Percentiles rank a stretch among this genome's conserved stretches.
phyloP scores from a whole-genome alignment of 2,888 invertebrate genomes.

The Rotaria sp. region DNA sequence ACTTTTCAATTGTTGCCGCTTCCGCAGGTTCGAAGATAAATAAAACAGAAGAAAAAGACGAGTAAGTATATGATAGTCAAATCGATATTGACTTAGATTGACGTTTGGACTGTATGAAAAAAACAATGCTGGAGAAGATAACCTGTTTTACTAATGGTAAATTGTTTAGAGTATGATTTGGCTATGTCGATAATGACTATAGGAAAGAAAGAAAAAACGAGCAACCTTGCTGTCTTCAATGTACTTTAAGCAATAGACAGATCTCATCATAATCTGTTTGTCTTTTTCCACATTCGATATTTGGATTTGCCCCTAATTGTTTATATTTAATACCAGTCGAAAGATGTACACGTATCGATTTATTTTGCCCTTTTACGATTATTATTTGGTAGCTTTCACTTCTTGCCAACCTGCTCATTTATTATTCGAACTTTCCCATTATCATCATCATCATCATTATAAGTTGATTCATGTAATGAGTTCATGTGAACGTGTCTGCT shows the following conservation, averaged over 20 bases:
- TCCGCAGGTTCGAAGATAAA: background rate
- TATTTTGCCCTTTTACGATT: background rate
- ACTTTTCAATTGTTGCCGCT: constrained; percentile 6
- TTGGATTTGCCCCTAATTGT: background rate
- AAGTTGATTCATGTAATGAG: background rate
- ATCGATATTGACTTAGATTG: background rate
- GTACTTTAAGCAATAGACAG: background rate
- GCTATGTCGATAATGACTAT: background rate
- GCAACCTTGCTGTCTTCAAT: too few relatives aligned
- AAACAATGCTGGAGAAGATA: background rate
- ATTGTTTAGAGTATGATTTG: too few relatives aligned
- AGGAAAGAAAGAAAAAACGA: too few relatives aligned
- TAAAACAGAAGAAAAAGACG: too few relatives aligned
- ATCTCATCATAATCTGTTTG: background rate
- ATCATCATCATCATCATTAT: background rate
- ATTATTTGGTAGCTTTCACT: background rate
- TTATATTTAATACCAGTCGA: background rate
- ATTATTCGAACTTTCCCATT: background rate
- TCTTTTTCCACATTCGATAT: background rate
- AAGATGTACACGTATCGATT: background rate
- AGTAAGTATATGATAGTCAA: background rate
- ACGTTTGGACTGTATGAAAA: background rate
- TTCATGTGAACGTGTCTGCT: background rate
- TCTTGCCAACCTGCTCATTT: background rate
- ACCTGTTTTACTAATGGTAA: background rate